Conservation (phyloP, 1,140 invertebrate genomes). For the Hylaeus anthracinus region DNA sequence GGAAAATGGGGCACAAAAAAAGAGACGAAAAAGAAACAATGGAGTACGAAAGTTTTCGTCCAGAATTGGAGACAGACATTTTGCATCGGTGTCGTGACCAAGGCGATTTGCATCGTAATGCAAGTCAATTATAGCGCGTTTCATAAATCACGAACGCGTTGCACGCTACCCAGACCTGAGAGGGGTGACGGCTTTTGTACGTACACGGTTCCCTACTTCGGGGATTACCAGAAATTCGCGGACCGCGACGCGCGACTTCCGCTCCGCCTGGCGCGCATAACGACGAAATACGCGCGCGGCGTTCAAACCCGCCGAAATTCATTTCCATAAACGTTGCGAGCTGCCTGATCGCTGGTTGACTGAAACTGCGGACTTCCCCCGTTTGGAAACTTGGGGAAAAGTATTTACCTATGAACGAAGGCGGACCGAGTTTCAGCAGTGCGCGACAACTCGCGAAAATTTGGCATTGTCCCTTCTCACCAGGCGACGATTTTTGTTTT, state of each 20-base stretch:
- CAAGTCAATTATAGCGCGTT: slow-evolving; percentile 61
- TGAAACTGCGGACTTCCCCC: no score
- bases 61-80: slow-evolving; percentile 47
- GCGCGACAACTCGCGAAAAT: no score
- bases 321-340: slow-evolving; percentile 37
- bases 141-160: slow-evolving; percentile 57
- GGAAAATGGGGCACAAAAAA: background rate
- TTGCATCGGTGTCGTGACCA: slow-evolving; percentile 54
- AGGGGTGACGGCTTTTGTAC: slow-evolving; percentile 29
- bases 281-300: slow-evolving; percentile 21
- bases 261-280: slow-evolving; percentile 44
- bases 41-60: background rate
- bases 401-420: no score
- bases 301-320: slow-evolving; percentile 4
- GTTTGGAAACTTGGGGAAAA: no score
- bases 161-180: slow-evolving; percentile 36
- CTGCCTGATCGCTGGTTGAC: background rate
- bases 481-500: no score
- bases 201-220: slow-evolving; percentile 23
- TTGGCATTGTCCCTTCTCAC: no score
- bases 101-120: slow-evolving; percentile 64
- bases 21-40: background rate
- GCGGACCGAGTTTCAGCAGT: no score
- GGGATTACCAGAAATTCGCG: slow-evolving; percentile 53
- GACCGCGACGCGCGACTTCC: slow-evolving; percentile 37